Percentiles rank a stretch among this genome's conserved stretches.
Conservation (phyloP, 1,140 invertebrate genomes). For the Epicauta chinensis region DNA sequence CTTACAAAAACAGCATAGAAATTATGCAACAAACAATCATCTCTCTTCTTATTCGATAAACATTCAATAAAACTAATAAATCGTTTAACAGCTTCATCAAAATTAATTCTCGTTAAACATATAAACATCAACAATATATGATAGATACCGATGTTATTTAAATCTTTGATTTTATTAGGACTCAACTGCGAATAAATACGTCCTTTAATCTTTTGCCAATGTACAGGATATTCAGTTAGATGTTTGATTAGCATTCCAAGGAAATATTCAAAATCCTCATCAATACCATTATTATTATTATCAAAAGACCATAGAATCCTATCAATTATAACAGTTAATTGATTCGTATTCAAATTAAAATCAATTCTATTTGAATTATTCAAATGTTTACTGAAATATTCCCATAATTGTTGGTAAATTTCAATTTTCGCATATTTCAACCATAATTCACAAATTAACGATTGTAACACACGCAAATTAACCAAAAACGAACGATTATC, state of each 20-base stretch:
- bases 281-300: conserved; percentile 14
- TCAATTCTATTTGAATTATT: conserved; percentile 25
- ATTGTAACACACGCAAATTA: conserved; percentile 28
- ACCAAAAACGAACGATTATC: conserved; percentile 11
- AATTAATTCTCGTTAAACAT: conserved; percentile 24
- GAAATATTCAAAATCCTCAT: conserved; percentile 34
- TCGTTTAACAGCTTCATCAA: conserved; percentile 33
- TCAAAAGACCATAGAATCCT: conserved; percentile 14
- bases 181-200: conserved; percentile 38
- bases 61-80: conserved; percentile 27
- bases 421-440: conserved; percentile 28
- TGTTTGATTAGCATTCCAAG: conserved; percentile 30
- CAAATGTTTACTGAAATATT: conserved; percentile 34
- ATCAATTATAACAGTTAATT: conserved; percentile 24
- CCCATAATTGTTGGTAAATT: conserved; percentile 32
- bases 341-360: conserved; percentile 8
- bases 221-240: conserved; percentile 30
- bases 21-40: conserved; percentile 24
- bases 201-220: conserved; percentile 38
- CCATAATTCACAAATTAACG: conserved; percentile 29
- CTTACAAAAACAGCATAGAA: conserved; percentile 36
- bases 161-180: conserved; percentile 33
- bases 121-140: conserved; percentile 32
- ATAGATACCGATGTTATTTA: conserved; percentile 29
- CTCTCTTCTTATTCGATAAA: conserved; percentile 27